A percentile compares a stretch with the other conserved stretches of the same genome.
These are phyloP conservation scores for Barbus barbus DNA, from an alignment of 2,113 vertebrate species.

Conservation along the genomic window DNA sequence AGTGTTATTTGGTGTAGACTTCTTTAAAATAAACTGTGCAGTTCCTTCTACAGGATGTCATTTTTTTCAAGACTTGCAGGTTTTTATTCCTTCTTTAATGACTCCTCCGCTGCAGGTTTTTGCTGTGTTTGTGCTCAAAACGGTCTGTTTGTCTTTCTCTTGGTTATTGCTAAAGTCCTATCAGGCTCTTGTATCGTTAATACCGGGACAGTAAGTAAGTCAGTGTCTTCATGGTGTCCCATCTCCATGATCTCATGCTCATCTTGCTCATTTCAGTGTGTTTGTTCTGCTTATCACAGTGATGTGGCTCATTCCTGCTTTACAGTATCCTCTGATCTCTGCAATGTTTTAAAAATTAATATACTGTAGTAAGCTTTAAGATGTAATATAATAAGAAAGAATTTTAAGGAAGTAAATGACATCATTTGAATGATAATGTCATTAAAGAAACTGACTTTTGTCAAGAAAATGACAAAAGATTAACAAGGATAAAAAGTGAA, in stretches of 20 bases:
- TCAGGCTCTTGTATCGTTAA: slow-evolving; percentile 35
- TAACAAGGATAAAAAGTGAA: neutral
- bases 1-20: neutral
- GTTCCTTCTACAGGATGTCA: neutral
- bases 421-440: neutral
- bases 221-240: neutral
- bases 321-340: neutral
- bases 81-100: slow-evolving; percentile 31
- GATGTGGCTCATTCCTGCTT: slow-evolving; percentile 1
- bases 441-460: neutral
- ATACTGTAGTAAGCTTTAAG: neutral
- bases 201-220: slow-evolving; percentile 30
- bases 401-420: neutral
- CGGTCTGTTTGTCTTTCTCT: slow-evolving; percentile 44
- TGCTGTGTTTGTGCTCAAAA: slow-evolving; percentile 34
- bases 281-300: slow-evolving; percentile 50
- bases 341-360: neutral
- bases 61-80: neutral
- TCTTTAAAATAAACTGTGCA: neutral
- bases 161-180: slow-evolving; percentile 35
- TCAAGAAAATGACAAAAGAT: no score
- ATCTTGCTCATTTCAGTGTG: slow-evolving; percentile 43
- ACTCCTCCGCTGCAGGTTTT: neutral
- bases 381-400: neutral
- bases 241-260: slow-evolving; percentile 21